Conservation (phyloP, 2,888 invertebrate species). For the Clostera curtula region DNA sequence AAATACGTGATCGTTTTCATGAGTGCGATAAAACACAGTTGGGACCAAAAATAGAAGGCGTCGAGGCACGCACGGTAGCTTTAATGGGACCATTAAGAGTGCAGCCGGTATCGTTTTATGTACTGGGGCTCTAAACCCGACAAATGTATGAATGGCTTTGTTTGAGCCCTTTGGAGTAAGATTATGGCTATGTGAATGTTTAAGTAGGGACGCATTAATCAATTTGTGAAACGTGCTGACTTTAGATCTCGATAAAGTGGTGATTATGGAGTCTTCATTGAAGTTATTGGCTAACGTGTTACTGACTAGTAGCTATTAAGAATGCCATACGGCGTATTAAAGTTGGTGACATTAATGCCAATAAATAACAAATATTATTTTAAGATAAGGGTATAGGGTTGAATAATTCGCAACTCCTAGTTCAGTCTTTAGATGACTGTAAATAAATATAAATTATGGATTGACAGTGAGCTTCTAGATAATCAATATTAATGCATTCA, state of each 20-base stretch:
- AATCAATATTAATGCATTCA: too few relatives aligned
- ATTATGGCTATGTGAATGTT: conserved; percentile 19
- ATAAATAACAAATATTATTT: too few relatives aligned
- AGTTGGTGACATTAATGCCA: too few relatives aligned
- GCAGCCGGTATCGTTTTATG: conserved; percentile 34
- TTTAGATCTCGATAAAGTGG: background rate
- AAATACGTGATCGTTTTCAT: conserved; percentile 14
- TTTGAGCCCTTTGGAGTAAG: conserved; percentile 21
- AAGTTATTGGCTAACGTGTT: too few relatives aligned
- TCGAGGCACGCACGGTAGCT: conserved; percentile 36
- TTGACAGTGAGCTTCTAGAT: too few relatives aligned
- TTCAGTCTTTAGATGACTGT: too few relatives aligned
- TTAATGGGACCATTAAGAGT: conserved; percentile 40
- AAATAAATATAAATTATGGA: too few relatives aligned
- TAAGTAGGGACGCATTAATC: conserved; percentile 10
- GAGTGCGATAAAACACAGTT: conserved; percentile 23
- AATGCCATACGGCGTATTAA: too few relatives aligned
- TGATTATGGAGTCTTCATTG: background rate
- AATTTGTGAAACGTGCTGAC: background rate
- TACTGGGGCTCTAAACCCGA: conserved; percentile 40
- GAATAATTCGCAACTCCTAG: too few relatives aligned
- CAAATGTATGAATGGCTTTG: conserved; percentile 22
- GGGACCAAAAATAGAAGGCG: conserved; percentile 34
- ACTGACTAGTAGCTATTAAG: too few relatives aligned
- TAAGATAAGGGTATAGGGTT: too few relatives aligned